A percentile compares a stretch with the other conserved stretches of the same genome.
Evolutionary conservation across 2,797 vertebrate genomes (phyloP).

Genomic region (Phaenicophaeus curvirostris): DNA sequence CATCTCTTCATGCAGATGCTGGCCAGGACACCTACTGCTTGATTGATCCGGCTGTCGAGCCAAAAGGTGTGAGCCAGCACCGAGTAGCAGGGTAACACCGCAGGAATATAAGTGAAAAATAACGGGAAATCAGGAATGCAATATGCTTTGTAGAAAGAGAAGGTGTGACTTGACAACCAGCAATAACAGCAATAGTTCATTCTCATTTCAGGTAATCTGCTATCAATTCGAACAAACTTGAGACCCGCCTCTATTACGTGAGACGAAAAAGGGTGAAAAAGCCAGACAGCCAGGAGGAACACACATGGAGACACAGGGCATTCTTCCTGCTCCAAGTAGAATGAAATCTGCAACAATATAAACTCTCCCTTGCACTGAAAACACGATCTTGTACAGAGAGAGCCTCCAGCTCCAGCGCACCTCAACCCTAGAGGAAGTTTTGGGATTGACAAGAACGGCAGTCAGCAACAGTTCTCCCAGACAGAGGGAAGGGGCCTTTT

Average conservation of each 20-base stretch:
- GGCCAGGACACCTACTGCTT: neutral
- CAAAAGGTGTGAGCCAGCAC: neutral
- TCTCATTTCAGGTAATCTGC: neutral
- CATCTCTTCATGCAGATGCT: neutral
- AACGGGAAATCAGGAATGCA: neutral
- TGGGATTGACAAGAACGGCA: neutral
- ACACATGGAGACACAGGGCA: neutral
- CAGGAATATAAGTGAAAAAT: neutral
- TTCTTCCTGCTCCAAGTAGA: neutral
- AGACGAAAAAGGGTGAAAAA: neutral
- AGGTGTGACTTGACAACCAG: neutral
- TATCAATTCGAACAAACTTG: neutral
- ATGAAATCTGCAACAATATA: neutral
- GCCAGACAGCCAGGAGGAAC: neutral
- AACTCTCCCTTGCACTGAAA: neutral
- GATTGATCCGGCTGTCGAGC: neutral
- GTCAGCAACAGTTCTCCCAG: neutral
- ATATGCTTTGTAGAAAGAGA: neutral
- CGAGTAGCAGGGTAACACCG: neutral
- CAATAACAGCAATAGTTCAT: neutral
- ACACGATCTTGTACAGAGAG: neutral
- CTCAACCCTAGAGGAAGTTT: neutral
- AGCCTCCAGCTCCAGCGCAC: neutral
- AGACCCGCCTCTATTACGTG: neutral
- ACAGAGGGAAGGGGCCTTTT: neutral